Base-by-base conservation (phyloP, 2,888 invertebrate genomes). In the Ennomos fuscantarius region DNA sequence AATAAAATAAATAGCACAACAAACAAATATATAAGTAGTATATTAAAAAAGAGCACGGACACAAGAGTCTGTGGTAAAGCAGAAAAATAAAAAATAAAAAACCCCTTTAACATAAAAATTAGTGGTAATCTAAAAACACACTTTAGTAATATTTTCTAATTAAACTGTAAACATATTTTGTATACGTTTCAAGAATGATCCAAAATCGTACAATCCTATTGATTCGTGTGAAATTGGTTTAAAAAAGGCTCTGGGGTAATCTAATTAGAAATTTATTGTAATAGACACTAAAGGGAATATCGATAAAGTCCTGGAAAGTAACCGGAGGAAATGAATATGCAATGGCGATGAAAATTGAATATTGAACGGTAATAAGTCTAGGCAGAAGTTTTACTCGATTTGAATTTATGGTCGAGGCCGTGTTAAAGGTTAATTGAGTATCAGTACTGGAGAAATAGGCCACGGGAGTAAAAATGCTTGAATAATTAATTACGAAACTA, bases 211-310 rank as follows among this genome's bases (percentile, higher is more conserved):
- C 6, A 24, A n/a, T 10, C 10, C 12, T 13, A 41, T 36, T n/a
- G 1, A 8, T 34, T 12, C 36, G 15, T 40, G 37, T 12, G 37
- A 11, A 44, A 13, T 37, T 13, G 6, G 39, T 35, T 15, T 52
- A 35, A 35, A 9, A 11, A 8, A 65, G 47, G 55, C 55, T 58
- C 44, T 15, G 51, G 52, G 50, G 58, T 57, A 72, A 72, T 70
- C 73, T 70, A 72, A 76, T 80, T 72, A 73, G 72, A 74, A 59
- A 74, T 70, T 74, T 73, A 78, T 78, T 73, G 74, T 78, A 76
- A 80, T 77, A 73, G 74, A 78, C 73, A 73, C 69, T 55, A 45
- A 53, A 54, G 34, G 34, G 58, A 59, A 53, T 54, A 59, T 59
- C 39, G 53, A 59, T 59, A 49, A 53, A 59, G 53, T 68, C 61